Percentiles rank a stretch among this genome's conserved stretches.
These are phyloP conservation scores for Cottus gobio DNA, from an alignment of 2,113 vertebrate species.

Conservation along the genomic window DNA sequence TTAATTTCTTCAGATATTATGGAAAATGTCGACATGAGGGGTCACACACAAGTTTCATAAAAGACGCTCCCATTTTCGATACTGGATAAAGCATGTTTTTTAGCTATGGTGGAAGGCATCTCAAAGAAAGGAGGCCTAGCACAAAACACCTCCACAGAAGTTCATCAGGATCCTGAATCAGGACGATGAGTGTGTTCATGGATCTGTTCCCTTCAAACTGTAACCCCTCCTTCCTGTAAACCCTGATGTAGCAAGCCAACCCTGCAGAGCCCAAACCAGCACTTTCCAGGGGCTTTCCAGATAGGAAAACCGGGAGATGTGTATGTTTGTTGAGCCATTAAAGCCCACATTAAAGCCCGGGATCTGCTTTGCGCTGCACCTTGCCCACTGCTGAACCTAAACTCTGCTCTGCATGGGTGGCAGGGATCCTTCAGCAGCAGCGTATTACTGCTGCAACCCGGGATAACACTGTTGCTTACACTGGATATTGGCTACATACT, in stretches of 20 bases:
- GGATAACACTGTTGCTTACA: slow-evolving; percentile 55
- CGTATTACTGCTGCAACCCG: slow-evolving; percentile 63
- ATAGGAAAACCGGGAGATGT: slow-evolving; percentile 22
- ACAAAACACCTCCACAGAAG: not conserved
- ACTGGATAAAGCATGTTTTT: not conserved
- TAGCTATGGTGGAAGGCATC: not conserved
- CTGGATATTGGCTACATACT: slow-evolving; percentile 41
- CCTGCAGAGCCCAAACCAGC: not conserved
- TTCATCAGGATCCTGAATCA: not conserved
- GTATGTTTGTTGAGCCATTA: slow-evolving; percentile 47
- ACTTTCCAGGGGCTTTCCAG: not conserved
- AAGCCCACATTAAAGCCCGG: slow-evolving; percentile 49
- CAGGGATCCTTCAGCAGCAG: slow-evolving; percentile 69
- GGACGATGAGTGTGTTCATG: not conserved
- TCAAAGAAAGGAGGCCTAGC: not conserved
- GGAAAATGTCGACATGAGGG: not conserved
- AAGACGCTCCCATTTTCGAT: not conserved
- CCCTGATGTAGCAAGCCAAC: not conserved
- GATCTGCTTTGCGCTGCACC: slow-evolving; percentile 38
- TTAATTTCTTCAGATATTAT: not conserved
- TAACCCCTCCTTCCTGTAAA: not conserved
- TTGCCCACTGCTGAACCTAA: slow-evolving; percentile 40
- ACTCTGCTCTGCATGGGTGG: slow-evolving; percentile 54
- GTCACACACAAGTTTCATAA: not conserved
- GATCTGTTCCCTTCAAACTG: not conserved